These are phyloP conservation scores for Atta texana DNA, from an alignment of 1,140 invertebrate species.

Conservation along the genomic window DNA sequence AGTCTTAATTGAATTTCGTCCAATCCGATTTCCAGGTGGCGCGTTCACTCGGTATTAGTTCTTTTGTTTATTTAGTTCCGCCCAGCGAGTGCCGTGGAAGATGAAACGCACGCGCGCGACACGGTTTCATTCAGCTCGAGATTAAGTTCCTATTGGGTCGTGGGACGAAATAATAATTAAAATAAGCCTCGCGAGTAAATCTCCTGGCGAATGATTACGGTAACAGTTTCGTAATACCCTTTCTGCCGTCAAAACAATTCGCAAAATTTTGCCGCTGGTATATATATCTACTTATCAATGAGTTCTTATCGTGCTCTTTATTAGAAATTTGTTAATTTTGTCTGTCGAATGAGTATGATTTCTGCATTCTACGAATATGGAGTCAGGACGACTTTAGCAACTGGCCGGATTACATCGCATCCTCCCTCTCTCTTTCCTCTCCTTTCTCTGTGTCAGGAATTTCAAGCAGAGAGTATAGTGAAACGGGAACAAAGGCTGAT, in stretches of 20 bases:
- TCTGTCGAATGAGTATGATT: constrained; percentile 12
- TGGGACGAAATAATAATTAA: constrained; percentile 24
- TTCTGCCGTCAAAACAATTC: not conserved
- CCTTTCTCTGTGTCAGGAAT: constrained; percentile 59
- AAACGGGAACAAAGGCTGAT: constrained; percentile 23
- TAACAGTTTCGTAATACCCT: not conserved
- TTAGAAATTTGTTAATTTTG: constrained; percentile 43
- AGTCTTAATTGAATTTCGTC: constrained; percentile 83
- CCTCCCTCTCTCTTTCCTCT: too few relatives aligned
- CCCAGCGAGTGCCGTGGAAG: constrained; percentile 12
- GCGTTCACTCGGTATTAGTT: constrained; percentile 67
- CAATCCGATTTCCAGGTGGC: constrained; percentile 81
- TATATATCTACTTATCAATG: not conserved
- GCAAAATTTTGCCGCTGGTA: not conserved
- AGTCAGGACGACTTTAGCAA: constrained; percentile 39
- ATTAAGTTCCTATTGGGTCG: constrained; percentile 40
- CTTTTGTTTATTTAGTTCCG: constrained; percentile 69
- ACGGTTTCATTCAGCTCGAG: constrained; percentile 49
- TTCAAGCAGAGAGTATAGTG: constrained; percentile 56
- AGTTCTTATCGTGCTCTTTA: not conserved
- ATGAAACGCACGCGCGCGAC: constrained; percentile 51
- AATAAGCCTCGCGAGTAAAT: constrained; percentile 50
- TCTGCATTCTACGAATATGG: not conserved
- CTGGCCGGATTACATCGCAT: constrained; percentile 50
- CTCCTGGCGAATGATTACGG: not conserved